Evolutionary conservation across 2,888 invertebrate genomes (phyloP), one percentile per base, ranked within the genome.

Genomic region (Galerucella calmariensis): DNA sequence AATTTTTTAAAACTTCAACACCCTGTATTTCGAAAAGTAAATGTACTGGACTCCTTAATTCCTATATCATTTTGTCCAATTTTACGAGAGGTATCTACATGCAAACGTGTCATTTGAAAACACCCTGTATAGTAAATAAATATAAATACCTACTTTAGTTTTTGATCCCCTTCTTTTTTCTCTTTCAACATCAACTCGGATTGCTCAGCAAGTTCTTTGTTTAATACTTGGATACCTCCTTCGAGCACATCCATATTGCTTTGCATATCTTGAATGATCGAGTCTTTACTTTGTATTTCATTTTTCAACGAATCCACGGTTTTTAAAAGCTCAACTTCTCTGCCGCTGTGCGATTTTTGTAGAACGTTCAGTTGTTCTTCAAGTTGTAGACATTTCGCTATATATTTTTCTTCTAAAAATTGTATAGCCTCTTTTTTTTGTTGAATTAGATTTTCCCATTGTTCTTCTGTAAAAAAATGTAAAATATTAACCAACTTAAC

Each of bases 371-470:
- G 86, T 79, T 89, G 88, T 70, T 88, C 88, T 80, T 88, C 88
- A 61, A 89, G 79, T 46, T 86, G 86, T 79, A 88, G 87, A 76
- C 88, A 86, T 83, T 88, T 88, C 0, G 89, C 88, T 11, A 89
- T 86, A 82, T 92, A 92, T 81, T 92, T 91, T 70, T 89, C 87
- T 87, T 92, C 92, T 86, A 92, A 89, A 62, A 90, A 85, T 71
- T 89, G 86, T 12, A 92, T 87, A 59, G 92, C 91, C 80, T 87
- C 90, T 83, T 91, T 91, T 82, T 92, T 92, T 84, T 92, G 92
- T 67, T 88, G 86, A 85, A 91, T 90, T 78, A 92, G 89, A 80
- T 90, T 90, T 75, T 91, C 91, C 91, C 92, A 92, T 85, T 92
- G 92, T 5, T 90, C 89, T 79, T 92, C 92, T 92, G 85, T 53